phyloP scores from a whole-genome alignment of 37 sponge, comb jelly and placozoan genomes.

The Halisarca cf. caerulea region DNA sequence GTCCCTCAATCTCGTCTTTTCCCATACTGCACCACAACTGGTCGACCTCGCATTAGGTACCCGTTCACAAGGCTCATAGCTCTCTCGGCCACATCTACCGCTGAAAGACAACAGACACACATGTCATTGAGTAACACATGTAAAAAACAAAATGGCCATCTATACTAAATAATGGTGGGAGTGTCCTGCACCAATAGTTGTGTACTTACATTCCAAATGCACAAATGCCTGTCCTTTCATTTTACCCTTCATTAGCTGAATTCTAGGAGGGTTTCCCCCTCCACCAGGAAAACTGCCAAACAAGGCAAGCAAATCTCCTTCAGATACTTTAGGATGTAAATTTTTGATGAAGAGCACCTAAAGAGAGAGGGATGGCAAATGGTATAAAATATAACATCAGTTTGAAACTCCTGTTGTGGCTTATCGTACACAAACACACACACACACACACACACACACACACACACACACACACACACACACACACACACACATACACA shows the following conservation, averaged over 20 bases:
- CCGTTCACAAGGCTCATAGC: constrained; percentile 63
- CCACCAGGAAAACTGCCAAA: constrained; percentile 48
- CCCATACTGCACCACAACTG: constrained; percentile 61
- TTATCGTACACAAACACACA: too few relatives aligned
- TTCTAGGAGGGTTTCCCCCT: not conserved
- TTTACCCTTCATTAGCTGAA: constrained; percentile 65
- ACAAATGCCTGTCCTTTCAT: constrained; percentile 89
- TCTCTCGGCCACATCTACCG: constrained; percentile 24
- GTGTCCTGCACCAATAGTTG: too few relatives aligned
- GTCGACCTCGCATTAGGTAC: constrained; percentile 56
- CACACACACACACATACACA: constrained; percentile 13
- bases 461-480: too few relatives aligned
- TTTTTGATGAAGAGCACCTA: constrained; percentile 81
- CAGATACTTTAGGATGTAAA: constrained; percentile 50
- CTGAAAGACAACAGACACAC: too few relatives aligned
- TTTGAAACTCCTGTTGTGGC: too few relatives aligned
- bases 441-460: too few relatives aligned
- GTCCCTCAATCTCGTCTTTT: not conserved
- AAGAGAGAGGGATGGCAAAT: too few relatives aligned
- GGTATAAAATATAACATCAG: too few relatives aligned
- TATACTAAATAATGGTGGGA: too few relatives aligned
- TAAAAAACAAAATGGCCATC: too few relatives aligned
- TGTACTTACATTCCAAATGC: constrained; percentile 55
- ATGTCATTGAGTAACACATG: too few relatives aligned
- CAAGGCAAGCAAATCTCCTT: constrained; percentile 59